Base-by-base conservation (phyloP, 1,140 invertebrate species). In the Cecropterus lyciades region DNA sequence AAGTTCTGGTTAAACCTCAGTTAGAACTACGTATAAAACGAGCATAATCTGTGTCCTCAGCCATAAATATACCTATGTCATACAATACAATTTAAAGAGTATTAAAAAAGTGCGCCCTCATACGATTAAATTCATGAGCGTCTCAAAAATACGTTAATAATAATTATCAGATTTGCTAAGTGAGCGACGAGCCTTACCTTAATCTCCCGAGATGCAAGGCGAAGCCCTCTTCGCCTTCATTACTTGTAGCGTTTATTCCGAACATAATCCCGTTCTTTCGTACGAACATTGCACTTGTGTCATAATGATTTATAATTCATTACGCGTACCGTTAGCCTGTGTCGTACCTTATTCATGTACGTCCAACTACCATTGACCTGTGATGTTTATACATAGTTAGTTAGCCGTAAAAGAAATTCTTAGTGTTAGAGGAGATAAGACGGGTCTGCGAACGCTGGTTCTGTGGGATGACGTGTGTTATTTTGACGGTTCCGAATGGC, bases 401-500 rank as follows among this genome's bases (percentile, higher is more conserved):
- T 59, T 30, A 15, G 13, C 3, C 16, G 7, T 59, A 24, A 59
- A 59, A 59, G 55, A 30, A 45, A 45, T 11, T 17, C 55, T 30
- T 46, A 46, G 40, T 45, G 55, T 24, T 45, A 15, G n/a, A 43
- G 42, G 43, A 59, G 55, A 59, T 46, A 59, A 59, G 42, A 24
- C 20, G 20, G 40, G n/a, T 46, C 55, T 15, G 2, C 24, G 9
- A 27, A 16, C 4, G 13, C 14, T 59, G 56, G 56, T 30, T 45
- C 6, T 46, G 13, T 24, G 43, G 24, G 56, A 46, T 59, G 73
- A 70, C 72, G 70, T 51, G 62, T 63, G 67, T 70, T 80, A 77
- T 83, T 82, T 83, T 77, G 84, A 75, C 81, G 72, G 71, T 73
- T 67, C 73, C 70, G 60, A 73, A 75, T 78, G 72, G 42, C 67